These are phyloP conservation scores for Lophura nycthemera DNA, from an alignment of 2,113 vertebrate genomes.

Conservation along the genomic window DNA sequence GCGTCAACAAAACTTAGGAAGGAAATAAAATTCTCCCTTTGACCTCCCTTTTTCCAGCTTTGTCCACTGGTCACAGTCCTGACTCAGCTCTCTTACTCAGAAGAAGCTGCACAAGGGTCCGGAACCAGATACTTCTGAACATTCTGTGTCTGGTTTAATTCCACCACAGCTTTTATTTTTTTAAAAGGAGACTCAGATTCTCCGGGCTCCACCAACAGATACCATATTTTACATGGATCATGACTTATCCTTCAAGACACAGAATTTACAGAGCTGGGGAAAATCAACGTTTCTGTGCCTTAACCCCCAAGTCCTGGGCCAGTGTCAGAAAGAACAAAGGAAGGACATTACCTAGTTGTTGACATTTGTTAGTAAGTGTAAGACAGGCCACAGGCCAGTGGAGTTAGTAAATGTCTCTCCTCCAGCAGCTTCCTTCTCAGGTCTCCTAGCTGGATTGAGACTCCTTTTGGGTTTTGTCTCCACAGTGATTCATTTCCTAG, in stretches of 20 bases:
- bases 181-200: accelerated
- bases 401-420: neutral
- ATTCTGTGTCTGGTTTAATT: neutral
- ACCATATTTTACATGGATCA: accelerated
- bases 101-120: accelerated
- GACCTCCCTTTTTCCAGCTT: neutral
- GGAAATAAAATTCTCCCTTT: neutral
- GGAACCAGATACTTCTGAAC: neutral
- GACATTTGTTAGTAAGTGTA: slow-evolving; percentile 43
- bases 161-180: neutral
- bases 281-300: accelerated
- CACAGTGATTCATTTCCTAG: slow-evolving; percentile 41
- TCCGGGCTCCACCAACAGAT: neutral
- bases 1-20: neutral
- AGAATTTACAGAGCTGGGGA: neutral
- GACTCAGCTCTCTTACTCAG: neutral
- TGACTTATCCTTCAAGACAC: accelerated
- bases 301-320: neutral
- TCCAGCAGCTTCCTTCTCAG: neutral
- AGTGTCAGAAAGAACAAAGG: accelerated
- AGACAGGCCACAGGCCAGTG: neutral
- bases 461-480: neutral
- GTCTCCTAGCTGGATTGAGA: neutral
- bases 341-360: slow-evolving; percentile 16
- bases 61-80: neutral